Conservation (phyloP, 2,888 invertebrate genomes). For the Biston betularia region DNA sequence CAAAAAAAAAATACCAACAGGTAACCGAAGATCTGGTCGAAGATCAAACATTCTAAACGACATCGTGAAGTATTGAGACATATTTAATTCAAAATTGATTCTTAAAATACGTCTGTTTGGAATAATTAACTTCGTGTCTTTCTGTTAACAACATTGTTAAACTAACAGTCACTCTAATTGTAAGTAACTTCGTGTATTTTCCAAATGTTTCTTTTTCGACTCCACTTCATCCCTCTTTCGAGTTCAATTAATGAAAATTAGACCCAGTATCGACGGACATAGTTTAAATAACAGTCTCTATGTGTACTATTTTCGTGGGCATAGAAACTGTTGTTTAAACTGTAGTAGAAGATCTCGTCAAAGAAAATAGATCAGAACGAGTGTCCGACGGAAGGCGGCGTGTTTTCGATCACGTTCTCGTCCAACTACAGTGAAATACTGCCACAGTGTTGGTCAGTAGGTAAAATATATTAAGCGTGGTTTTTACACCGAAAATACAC, state of each 20-base stretch:
- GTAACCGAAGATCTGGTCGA: too few species aligned
- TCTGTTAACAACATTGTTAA: too few species aligned
- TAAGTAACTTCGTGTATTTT: constrained; percentile 9
- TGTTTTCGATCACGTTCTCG: constrained; percentile 38
- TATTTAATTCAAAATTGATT: too few species aligned
- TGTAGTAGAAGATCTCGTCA: constrained; percentile 18
- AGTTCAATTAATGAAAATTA: constrained; percentile 33
- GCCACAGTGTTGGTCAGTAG: constrained; percentile 11
- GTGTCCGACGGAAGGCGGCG: constrained; percentile 23
- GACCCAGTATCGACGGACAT: constrained; percentile 1
- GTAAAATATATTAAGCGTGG: neutral
- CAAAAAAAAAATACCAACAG: too few species aligned
- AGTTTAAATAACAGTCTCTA: neutral
- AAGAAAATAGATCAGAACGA: constrained; percentile 30
- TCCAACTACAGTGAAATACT: constrained; percentile 17
- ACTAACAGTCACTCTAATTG: constrained; percentile 4
- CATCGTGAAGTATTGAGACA: too few species aligned
- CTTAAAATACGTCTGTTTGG: too few species aligned
- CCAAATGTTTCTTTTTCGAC: constrained; percentile 11
- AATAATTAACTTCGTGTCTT: too few species aligned
- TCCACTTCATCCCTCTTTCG: constrained; percentile 15
- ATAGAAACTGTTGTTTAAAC: neutral
- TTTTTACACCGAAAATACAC: neutral
- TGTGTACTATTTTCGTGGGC: neutral
- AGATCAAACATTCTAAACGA: too few species aligned